Percentiles rank a stretch among this genome's conserved stretches.
Conservation (phyloP, 2,888 invertebrate genomes). For the Sussaba pulchella region DNA sequence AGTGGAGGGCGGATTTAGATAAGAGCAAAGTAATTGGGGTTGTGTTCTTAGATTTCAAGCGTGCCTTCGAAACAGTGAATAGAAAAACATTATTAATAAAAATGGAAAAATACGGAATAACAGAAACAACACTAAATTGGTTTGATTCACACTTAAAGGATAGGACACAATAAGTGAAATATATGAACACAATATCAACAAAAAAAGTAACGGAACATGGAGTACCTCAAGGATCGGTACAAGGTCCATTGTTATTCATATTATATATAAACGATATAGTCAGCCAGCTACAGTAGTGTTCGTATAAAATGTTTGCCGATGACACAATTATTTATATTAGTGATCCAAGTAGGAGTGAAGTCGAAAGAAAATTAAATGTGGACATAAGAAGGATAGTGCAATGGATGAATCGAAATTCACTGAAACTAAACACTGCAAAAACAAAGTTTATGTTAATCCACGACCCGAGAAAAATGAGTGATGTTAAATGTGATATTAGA, state of each 20-base stretch:
- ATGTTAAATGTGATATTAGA: not conserved
- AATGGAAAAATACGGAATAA: constrained; percentile 47
- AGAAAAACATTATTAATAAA: constrained; percentile 41
- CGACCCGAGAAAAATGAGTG: constrained; percentile 3
- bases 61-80: constrained; percentile 40
- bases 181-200: not conserved
- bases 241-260: constrained; percentile 12
- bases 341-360: constrained; percentile 17
- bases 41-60: constrained; percentile 52
- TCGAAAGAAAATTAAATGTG: not conserved
- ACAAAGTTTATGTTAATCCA: constrained; percentile 22
- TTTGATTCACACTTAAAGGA: constrained; percentile 37
- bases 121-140: constrained; percentile 47
- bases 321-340: constrained; percentile 33
- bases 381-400: not conserved
- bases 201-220: not conserved
- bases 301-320: no score
- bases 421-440: constrained; percentile 11
- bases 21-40: constrained; percentile 38
- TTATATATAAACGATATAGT: constrained; percentile 36
- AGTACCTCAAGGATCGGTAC: constrained; percentile 17
- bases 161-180: constrained; percentile 41
- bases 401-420: constrained; percentile 11
- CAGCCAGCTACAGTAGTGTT: not conserved
- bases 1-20: constrained; percentile 42